Evolutionary conservation across 2,888 invertebrate species (phyloP).

Genomic region (Heliconius ismenius): DNA sequence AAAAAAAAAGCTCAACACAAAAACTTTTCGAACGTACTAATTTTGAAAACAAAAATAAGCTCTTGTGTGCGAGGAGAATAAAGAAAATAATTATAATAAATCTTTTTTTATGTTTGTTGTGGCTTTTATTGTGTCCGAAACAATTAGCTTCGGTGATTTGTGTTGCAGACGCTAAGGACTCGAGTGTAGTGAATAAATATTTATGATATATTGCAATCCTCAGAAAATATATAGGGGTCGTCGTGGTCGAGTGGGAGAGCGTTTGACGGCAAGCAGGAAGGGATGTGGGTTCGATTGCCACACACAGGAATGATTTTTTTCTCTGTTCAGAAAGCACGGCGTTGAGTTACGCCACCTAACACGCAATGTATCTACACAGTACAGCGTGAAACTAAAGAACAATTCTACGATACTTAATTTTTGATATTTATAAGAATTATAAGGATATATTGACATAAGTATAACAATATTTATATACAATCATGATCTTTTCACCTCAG

Average conservation of each 20-base stretch:
- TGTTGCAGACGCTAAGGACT: conserved; percentile 21
- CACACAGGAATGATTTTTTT: not conserved
- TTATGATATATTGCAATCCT: conserved; percentile 1
- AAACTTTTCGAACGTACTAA: conserved; percentile 5
- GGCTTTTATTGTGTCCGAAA: conserved; percentile 22
- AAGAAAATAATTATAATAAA: conserved; percentile 27
- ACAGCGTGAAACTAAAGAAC: not conserved
- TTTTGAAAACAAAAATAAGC: conserved; percentile 14
- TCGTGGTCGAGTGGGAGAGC: not conserved
- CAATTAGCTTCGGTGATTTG: conserved; percentile 28
- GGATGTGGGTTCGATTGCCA: not conserved
- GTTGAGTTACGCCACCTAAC: too few species aligned
- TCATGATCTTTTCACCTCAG: not conserved
- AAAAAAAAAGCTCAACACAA: not conserved
- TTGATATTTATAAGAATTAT: not conserved
- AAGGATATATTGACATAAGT: not conserved
- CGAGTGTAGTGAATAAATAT: conserved; percentile 21
- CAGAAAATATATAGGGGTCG: not conserved
- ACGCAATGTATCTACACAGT: too few species aligned
- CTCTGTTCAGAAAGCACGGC: not conserved
- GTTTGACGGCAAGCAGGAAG: not conserved
- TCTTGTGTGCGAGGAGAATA: conserved; percentile 14
- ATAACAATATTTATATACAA: not conserved
- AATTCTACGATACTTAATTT: not conserved
- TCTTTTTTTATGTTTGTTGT: conserved; percentile 21